Conservation (phyloP, 2,797 vertebrate genomes). For the Poeciliopsis infans region DNA sequence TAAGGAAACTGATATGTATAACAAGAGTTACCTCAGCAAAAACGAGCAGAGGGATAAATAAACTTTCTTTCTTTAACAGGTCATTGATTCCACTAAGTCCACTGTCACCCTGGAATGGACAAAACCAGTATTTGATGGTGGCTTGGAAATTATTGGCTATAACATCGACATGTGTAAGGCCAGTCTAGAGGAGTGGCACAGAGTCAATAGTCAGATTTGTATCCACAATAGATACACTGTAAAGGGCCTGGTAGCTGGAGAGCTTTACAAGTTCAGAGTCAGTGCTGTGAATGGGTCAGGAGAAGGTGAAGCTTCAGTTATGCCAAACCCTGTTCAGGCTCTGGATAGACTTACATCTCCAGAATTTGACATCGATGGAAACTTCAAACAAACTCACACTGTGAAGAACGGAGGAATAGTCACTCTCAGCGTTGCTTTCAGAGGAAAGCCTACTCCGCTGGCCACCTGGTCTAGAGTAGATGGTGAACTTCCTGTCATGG, state of each 20-base stretch:
- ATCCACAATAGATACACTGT: constrained; percentile 91
- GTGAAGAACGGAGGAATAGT: constrained; percentile 93
- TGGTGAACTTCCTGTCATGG: constrained; percentile 89
- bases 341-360: constrained; percentile 93
- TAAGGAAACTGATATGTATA: neutral
- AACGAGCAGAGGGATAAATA: neutral
- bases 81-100: constrained; percentile 91
- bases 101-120: constrained; percentile 96
- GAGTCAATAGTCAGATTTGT: constrained; percentile 91
- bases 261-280: constrained; percentile 97
- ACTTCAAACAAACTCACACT: constrained; percentile 97
- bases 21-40: neutral
- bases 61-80: constrained; percentile 43
- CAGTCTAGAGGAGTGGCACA: constrained; percentile 96
- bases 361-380: constrained; percentile 93
- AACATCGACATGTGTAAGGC: constrained; percentile 98
- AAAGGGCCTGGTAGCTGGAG: constrained; percentile 89
- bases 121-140: constrained; percentile 96
- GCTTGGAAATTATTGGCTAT: constrained; percentile 96
- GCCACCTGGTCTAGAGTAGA: constrained; percentile 92
- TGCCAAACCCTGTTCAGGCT: constrained; percentile 87
- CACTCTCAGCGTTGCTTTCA: constrained; percentile 89
- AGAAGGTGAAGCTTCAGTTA: constrained; percentile 90
- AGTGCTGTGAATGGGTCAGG: constrained; percentile 94
- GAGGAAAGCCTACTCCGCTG: constrained; percentile 91